Evolutionary conservation across 2,797 vertebrate species (phyloP), one percentile per base, ranked within the genome.

Genomic region (Notolepis coatsorum): DNA sequence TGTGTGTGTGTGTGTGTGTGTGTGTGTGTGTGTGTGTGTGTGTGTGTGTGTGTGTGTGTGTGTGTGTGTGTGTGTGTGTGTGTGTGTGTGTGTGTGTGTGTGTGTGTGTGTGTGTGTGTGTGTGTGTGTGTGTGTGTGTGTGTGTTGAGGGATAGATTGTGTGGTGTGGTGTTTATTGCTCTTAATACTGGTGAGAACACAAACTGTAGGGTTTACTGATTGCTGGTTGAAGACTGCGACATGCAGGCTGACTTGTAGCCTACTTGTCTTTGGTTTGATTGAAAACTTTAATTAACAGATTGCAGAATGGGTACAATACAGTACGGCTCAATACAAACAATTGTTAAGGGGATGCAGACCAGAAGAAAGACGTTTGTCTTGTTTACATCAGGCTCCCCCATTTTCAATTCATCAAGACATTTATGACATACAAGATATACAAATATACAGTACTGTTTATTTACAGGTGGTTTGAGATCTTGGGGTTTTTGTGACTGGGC

Each of bases 111-210:
- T 37, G 12, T 24, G 31, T 57, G 3, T 49, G 56, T 21, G 5
- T 52, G 9, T 23, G 20, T 15, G 31, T 30, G 15, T 43, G 54
- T 3, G 10, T 4, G 23, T 8, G 15, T 7, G 38, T 25, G 24
- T 28, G 15, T 18, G 39, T n/a, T 4, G 5, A 41, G 1, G n/a
- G 17, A 41, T 23, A 15, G 23, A 33, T 7, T n/a, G n/a, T 79
- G 85, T 84, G 71, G 73, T 77, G 84, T 75, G 51, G 74, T 74
- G 73, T 86, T 85, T 84, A 77, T 81, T 83, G 74, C 62, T 17
- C 46, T 65, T 84, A n/a, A 51, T 55, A 56, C 73, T 72, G 66
- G 73, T 83, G 80, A 86, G 79, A 83, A 79, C 20, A 53, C 35
- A 1, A 48, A 67, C 62, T 64, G 63, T 74, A 64, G 45, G 79